These are phyloP conservation scores for Solenopsis invicta DNA, from an alignment of 1,140 invertebrate species.

Conservation along the genomic window DNA sequence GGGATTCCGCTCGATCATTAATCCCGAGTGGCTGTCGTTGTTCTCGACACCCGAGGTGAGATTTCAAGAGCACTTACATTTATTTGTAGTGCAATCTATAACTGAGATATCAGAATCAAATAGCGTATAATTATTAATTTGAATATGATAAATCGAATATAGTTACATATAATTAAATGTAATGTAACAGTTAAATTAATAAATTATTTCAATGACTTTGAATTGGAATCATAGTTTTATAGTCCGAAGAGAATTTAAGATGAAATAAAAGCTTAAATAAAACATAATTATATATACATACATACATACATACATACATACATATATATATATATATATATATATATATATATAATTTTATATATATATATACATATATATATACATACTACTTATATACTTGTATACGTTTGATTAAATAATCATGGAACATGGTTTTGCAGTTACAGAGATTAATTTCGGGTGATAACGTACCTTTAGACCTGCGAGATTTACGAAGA, in stretches of 20 bases:
- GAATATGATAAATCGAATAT: neutral
- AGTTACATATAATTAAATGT: neutral
- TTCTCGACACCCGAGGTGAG: constrained; percentile 98
- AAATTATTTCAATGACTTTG: neutral
- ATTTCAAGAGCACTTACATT: constrained; percentile 21
- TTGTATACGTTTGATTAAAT: neutral
- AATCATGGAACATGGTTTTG: constrained; percentile 39
- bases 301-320: neutral
- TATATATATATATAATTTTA: constrained; percentile 1
- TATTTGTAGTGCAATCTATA: neutral
- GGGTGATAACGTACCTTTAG: constrained; percentile 96
- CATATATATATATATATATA: neutral
- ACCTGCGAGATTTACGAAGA: constrained; percentile 95
- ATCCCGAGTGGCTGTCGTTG: constrained; percentile 97
- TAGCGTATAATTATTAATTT: neutral
- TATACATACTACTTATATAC: neutral
- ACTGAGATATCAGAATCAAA: neutral
- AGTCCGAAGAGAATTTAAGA: neutral
- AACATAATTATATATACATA: neutral
- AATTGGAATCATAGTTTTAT: constrained; percentile 1
- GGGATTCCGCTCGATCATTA: constrained; percentile 98
- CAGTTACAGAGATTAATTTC: constrained; percentile 95
- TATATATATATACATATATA: neutral
- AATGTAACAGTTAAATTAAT: neutral
- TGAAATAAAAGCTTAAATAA: neutral